Percentiles rank a stretch among this genome's conserved stretches.
phyloP scores from a whole-genome alignment of 2,888 invertebrate genomes.

The Drosophila falleni region DNA sequence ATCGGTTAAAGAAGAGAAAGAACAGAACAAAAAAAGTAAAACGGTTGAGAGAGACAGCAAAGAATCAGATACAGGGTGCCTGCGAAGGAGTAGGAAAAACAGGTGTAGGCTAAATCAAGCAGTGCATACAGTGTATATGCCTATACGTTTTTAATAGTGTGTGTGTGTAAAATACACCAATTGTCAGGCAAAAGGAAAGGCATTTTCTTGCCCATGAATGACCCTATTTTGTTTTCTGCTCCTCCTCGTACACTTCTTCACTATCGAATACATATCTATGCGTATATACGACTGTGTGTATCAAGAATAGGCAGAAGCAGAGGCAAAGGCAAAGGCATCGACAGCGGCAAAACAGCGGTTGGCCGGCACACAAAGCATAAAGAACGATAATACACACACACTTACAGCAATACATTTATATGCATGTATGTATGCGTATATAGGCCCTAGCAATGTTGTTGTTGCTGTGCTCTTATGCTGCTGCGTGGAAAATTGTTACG shows the following conservation, averaged over 20 bases:
- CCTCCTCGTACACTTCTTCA: constrained; percentile 40
- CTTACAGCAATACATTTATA: constrained; percentile 29
- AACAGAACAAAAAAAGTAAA: constrained; percentile 19
- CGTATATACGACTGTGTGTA: constrained; percentile 39
- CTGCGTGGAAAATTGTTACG: constrained; percentile 66
- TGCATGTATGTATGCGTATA: constrained; percentile 13
- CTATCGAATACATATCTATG: constrained; percentile 55
- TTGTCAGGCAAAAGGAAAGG: constrained; percentile 45
- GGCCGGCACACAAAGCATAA: constrained; percentile 71
- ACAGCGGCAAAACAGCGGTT: constrained; percentile 44
- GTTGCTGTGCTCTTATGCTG: constrained; percentile 53
- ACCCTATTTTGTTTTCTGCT: constrained; percentile 65
- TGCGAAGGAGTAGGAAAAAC: constrained; percentile 46
- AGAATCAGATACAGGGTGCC: constrained; percentile 64
- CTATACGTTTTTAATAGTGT: background rate
- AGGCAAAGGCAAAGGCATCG: constrained; percentile 42
- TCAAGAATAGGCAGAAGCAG: constrained; percentile 66
- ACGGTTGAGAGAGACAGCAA: background rate
- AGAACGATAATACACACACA: constrained; percentile 67
- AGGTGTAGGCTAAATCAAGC: constrained; percentile 57
- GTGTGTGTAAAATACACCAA: constrained; percentile 31
- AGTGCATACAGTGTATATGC: constrained; percentile 18
- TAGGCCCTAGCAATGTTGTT: constrained; percentile 58
- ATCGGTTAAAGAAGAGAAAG: constrained; percentile 46
- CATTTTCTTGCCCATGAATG: constrained; percentile 57